These are phyloP conservation scores for Ostrea edulis DNA, from an alignment of 1,140 invertebrate species.

Conservation along the genomic window DNA sequence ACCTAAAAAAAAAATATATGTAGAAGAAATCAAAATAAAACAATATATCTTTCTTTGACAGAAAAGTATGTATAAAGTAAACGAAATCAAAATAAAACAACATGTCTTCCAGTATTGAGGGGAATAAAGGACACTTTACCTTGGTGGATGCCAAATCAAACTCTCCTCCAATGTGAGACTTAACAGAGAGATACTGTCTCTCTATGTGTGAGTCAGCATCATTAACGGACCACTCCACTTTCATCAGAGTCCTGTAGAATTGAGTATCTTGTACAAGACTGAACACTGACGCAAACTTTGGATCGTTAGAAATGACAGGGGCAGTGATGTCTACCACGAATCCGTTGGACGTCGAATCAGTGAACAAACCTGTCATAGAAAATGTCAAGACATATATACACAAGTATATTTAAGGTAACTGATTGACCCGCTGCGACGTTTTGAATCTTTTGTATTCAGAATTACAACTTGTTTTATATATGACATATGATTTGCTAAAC, in stretches of 20 bases:
- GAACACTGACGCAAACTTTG: slow-evolving; percentile 36
- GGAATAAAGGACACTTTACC: no score
- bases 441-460: no score
- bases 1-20: no score
- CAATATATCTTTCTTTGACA: no score
- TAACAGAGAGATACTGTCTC: slow-evolving; percentile 60
- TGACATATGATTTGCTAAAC: no score
- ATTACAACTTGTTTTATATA: no score
- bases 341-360: slow-evolving; percentile 58
- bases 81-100: no score
- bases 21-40: no score
- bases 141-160: slow-evolving; percentile 17
- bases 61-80: no score
- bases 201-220: slow-evolving; percentile 59
- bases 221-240: slow-evolving; percentile 54
- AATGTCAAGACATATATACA: neutral
- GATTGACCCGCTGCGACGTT: no score
- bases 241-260: slow-evolving; percentile 52
- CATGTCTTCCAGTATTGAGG: no score
- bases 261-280: slow-evolving; percentile 6
- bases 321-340: slow-evolving; percentile 58
- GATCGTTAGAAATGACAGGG: slow-evolving; percentile 41
- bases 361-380: slow-evolving; percentile 40
- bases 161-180: slow-evolving; percentile 56
- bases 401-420: no score